Evolutionary conservation across 2,797 vertebrate genomes (phyloP).

Genomic region (Lepidocolaptes lacrymiger): DNA sequence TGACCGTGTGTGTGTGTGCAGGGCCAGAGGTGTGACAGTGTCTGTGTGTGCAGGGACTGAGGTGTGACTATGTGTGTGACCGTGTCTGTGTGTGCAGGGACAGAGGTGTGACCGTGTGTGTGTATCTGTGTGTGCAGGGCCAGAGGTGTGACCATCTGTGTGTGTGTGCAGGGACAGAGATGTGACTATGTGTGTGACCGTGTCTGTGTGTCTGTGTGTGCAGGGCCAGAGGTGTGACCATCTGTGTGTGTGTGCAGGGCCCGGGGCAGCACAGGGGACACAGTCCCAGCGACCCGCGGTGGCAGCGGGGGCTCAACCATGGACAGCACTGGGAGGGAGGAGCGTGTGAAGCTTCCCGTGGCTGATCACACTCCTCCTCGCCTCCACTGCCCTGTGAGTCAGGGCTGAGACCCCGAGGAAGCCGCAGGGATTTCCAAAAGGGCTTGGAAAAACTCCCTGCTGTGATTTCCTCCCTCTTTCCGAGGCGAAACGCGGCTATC

Average conservation of each 20-base stretch:
- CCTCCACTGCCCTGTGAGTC: fast-evolving
- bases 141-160: fast-evolving
- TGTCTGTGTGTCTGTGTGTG: not conserved
- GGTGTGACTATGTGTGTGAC: fast-evolving
- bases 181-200: too few relatives aligned
- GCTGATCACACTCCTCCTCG: fast-evolving
- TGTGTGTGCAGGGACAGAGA: too few relatives aligned
- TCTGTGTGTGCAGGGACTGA: too few relatives aligned
- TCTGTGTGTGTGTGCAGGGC: too few relatives aligned
- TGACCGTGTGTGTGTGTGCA: fast-evolving
- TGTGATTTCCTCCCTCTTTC: not conserved
- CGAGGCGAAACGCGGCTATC: fast-evolving
- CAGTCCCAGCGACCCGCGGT: not conserved
- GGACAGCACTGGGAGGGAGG: not conserved
- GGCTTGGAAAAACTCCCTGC: not conserved
- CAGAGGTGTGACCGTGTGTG: too few relatives aligned
- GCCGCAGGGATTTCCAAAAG: not conserved
- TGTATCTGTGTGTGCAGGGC: not conserved
- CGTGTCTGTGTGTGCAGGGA: not conserved
- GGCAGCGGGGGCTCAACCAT: not conserved
- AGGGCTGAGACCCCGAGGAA: not conserved
- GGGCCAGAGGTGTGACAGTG: too few relatives aligned
- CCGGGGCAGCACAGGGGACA: not conserved
- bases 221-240: fast-evolving
- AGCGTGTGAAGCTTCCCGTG: fast-evolving